phyloP scores from a whole-genome alignment of 2,113 vertebrate species.

The Gobius niger region DNA sequence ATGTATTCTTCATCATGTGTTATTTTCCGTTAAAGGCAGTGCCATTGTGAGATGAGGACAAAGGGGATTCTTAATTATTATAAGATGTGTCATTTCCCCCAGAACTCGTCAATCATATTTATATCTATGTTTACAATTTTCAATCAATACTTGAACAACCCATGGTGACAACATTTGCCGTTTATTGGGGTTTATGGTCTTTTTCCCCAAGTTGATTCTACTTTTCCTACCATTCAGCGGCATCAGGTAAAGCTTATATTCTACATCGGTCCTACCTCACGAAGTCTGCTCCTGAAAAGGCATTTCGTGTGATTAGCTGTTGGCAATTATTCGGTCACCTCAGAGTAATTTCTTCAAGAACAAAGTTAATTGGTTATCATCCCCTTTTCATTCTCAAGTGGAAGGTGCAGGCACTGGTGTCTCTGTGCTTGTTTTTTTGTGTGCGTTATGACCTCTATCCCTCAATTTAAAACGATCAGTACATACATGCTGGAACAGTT shows the following conservation, averaged over 20 bases:
- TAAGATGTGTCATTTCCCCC: not conserved
- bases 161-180: too few species aligned
- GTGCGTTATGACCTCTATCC: conserved; percentile 1
- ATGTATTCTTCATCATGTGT: not conserved
- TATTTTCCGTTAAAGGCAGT: not conserved
- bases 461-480: conserved; percentile 12
- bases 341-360: conserved; percentile 6
- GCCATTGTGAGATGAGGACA: not conserved
- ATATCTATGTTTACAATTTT: too few species aligned
- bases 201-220: not conserved
- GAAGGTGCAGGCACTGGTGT: not conserved
- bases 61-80: not conserved
- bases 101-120: too few species aligned
- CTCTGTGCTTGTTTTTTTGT: not conserved
- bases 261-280: conserved; percentile 15
- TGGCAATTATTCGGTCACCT: conserved; percentile 22
- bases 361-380: conserved; percentile 3
- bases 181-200: too few species aligned
- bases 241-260: conserved; percentile 7
- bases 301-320: conserved; percentile 38
- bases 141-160: too few species aligned
- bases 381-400: conserved; percentile 6
- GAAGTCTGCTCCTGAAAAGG: conserved; percentile 27
- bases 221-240: not conserved
- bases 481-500: not conserved